Evolutionary conservation across 2,797 vertebrate genomes (phyloP).

Genomic region (Xerus rutilus): DNA sequence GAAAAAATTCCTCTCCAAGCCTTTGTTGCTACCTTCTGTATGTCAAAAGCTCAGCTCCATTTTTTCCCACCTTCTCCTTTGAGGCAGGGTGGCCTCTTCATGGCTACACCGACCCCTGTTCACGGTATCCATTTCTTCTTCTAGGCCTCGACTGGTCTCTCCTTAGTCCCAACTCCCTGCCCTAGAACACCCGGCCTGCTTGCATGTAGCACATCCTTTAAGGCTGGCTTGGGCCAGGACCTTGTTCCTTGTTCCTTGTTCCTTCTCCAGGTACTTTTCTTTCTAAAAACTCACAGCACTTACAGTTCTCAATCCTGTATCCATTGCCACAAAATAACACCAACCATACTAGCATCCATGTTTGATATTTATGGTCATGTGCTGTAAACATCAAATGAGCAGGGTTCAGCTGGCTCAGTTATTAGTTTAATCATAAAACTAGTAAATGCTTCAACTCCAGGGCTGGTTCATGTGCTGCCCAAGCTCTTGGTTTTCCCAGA

Average conservation of each 20-base stretch:
- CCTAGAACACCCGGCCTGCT: background rate
- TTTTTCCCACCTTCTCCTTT: background rate
- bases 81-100: background rate
- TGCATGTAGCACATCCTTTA: background rate
- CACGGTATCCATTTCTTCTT: background rate
- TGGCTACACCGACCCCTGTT: rapidly evolving
- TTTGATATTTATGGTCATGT: background rate
- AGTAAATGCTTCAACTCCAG: background rate
- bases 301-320: background rate
- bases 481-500: background rate
- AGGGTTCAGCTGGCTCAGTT: background rate
- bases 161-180: too few relatives aligned
- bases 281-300: background rate
- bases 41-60: background rate
- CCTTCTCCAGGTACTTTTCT: background rate
- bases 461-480: background rate
- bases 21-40: background rate
- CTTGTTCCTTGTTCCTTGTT: too few relatives aligned
- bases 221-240: background rate
- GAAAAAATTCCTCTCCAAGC: background rate
- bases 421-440: background rate
- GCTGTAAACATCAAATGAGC: background rate
- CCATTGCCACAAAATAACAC: background rate
- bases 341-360: background rate
- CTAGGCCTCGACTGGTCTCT: background rate